Evolutionary conservation across 2,113 vertebrate genomes (phyloP).

Genomic region (Emydocephalus ijimae): DNA sequence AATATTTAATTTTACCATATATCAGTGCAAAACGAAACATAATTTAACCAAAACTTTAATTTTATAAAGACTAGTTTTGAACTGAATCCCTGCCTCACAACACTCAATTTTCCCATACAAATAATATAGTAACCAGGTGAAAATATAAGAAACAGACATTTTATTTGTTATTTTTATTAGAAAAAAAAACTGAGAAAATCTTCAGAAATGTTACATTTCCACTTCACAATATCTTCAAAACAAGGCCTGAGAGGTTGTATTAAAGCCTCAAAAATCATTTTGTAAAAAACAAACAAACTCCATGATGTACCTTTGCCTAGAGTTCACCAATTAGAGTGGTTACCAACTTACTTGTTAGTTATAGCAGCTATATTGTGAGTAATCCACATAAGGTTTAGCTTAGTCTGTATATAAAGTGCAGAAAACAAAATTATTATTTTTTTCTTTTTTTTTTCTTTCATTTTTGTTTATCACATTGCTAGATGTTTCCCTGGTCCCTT

Average conservation of each 20-base stretch:
- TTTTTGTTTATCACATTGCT: neutral
- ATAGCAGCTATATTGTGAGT: conserved; percentile 75
- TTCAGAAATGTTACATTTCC: conserved; percentile 44
- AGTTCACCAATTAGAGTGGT: conserved; percentile 53
- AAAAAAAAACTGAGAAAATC: conserved; percentile 29
- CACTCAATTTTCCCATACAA: neutral
- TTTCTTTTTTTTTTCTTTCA: neutral
- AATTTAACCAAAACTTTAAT: neutral
- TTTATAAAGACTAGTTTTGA: neutral
- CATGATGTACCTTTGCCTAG: conserved; percentile 44
- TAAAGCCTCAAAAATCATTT: conserved; percentile 61
- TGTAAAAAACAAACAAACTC: conserved; percentile 48
- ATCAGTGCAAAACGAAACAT: neutral
- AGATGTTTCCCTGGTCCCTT: conserved; percentile 19
- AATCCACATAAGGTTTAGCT: conserved; percentile 63
- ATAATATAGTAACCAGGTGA: neutral
- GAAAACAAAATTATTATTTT: conserved; percentile 24
- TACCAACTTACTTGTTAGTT: conserved; percentile 11
- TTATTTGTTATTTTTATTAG: conserved; percentile 65
- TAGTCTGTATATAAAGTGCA: conserved; percentile 81
- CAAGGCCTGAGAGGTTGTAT: conserved; percentile 49
- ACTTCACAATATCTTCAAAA: conserved; percentile 59
- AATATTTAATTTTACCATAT: neutral
- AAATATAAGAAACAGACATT: conserved; percentile 24
- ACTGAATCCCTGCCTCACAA: neutral